Percentiles rank a stretch among this genome's conserved stretches.
Evolutionary conservation across 2,797 vertebrate genomes (phyloP).

Genomic region (Podargus strigoides): DNA sequence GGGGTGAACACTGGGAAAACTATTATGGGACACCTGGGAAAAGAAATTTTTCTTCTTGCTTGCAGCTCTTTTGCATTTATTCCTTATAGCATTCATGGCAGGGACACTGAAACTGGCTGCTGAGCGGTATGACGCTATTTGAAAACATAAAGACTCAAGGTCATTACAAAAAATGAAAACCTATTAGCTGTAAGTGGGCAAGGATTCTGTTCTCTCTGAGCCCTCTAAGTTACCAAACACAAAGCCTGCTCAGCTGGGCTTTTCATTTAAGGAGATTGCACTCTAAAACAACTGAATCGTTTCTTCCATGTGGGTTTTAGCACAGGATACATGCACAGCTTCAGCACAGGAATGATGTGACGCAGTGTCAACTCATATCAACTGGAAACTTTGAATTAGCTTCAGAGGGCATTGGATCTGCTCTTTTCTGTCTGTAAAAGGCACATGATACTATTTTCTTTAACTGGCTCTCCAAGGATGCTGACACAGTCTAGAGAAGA

Average conservation of each 20-base stretch:
- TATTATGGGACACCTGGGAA: not conserved
- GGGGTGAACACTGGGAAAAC: not conserved
- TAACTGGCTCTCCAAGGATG: constrained; percentile 46
- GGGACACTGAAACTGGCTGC: not conserved
- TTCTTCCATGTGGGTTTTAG: constrained; percentile 24
- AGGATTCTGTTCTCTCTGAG: not conserved
- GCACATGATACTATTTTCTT: constrained; percentile 40
- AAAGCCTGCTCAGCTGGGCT: not conserved
- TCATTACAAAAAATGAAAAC: constrained; percentile 8
- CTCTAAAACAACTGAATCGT: not conserved
- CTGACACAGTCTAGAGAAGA: constrained; percentile 39
- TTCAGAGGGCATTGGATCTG: constrained; percentile 21
- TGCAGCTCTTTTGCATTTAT: not conserved
- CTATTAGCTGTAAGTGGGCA: not conserved
- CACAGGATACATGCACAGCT: not conserved
- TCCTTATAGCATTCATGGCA: not conserved
- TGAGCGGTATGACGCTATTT: not conserved
- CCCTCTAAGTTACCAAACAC: not conserved
- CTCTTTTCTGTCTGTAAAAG: constrained; percentile 34
- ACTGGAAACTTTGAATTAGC: constrained; percentile 32
- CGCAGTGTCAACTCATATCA: constrained; percentile 30
- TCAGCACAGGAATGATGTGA: not conserved
- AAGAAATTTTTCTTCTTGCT: not conserved
- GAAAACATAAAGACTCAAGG: not conserved
- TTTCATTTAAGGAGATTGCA: constrained; percentile 6